phyloP scores from a whole-genome alignment of 2,888 invertebrate species.

The Caenorhabditis afra region DNA sequence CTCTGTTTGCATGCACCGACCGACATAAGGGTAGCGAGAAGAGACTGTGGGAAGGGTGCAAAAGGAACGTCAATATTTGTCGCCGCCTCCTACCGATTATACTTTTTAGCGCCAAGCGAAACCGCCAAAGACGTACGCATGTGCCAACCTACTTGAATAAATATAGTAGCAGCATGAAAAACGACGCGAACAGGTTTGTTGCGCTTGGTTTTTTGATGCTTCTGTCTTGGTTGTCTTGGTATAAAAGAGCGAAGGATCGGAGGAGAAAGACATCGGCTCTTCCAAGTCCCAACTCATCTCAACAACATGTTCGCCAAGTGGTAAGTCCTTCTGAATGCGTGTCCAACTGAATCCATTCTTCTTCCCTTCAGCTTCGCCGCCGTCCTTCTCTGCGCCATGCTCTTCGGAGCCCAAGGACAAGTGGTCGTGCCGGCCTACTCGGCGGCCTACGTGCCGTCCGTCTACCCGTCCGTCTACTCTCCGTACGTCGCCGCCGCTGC shows the following conservation, averaged over 20 bases:
- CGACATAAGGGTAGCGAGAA: neutral
- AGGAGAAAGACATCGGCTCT: conserved; percentile 12
- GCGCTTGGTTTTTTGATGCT: neutral
- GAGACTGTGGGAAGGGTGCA: neutral
- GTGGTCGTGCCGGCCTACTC: conserved; percentile 51
- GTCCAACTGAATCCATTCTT: neutral
- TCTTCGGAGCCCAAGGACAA: conserved; percentile 48
- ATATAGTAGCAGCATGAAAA: conserved; percentile 32
- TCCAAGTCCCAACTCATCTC: conserved; percentile 29
- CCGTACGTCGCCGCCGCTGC: conserved; percentile 49
- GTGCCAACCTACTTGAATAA: conserved; percentile 53
- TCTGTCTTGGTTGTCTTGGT: neutral
- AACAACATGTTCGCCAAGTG: conserved; percentile 53
- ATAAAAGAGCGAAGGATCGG: conserved; percentile 1
- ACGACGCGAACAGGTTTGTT: neutral
- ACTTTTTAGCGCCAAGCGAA: conserved; percentile 12
- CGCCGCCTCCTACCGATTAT: conserved; percentile 4
- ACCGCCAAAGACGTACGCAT: conserved; percentile 43
- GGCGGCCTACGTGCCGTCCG: conserved; percentile 49
- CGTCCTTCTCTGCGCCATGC: conserved; percentile 52
- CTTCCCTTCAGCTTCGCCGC: conserved; percentile 36
- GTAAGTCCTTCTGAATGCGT: conserved; percentile 13
- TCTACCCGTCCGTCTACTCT: conserved; percentile 49
- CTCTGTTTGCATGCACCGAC: conserved; percentile 1
- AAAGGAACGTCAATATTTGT: conserved; percentile 15